Percentiles rank a stretch among this genome's conserved stretches.
phyloP scores from a whole-genome alignment of 2,888 invertebrate genomes.

The Aphodius granarius region DNA sequence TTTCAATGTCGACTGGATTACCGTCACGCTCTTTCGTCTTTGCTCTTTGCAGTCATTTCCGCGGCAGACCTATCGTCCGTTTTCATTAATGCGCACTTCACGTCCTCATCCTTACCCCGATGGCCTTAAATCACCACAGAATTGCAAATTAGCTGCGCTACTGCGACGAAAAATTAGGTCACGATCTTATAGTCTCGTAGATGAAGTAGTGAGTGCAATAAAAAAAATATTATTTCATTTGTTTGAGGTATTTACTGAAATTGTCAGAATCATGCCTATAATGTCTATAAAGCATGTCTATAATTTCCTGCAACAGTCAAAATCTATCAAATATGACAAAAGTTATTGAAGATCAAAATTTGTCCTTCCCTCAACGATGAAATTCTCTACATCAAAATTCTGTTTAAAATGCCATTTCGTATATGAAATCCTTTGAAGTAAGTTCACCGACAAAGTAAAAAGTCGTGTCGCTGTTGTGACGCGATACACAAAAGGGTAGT shows the following conservation, averaged over 20 bases:
- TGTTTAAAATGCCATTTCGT: neutral
- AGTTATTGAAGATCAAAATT: too few species aligned
- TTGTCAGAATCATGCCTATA: too few species aligned
- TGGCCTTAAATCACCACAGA: neutral
- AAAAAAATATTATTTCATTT: too few species aligned
- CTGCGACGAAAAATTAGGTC: neutral
- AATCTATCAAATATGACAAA: too few species aligned
- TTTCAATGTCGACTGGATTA: conserved; percentile 40
- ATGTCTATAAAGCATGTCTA: too few species aligned
- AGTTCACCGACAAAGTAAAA: neutral
- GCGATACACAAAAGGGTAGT: neutral
- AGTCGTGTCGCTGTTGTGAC: neutral
- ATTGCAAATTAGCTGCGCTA: neutral
- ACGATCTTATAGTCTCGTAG: neutral
- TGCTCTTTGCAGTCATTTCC: conserved; percentile 26
- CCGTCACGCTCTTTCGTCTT: neutral
- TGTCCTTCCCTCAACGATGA: too few species aligned
- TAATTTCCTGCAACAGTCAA: too few species aligned
- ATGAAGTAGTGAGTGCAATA: too few species aligned
- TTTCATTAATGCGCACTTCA: conserved; percentile 44
- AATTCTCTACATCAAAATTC: neutral
- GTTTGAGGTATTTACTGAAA: too few species aligned
- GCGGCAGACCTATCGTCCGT: conserved; percentile 25
- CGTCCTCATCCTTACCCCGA: neutral
- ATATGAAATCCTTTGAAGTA: neutral